phyloP scores from a whole-genome alignment of 1,140 invertebrate species.

The Drosophila ficusphila region DNA sequence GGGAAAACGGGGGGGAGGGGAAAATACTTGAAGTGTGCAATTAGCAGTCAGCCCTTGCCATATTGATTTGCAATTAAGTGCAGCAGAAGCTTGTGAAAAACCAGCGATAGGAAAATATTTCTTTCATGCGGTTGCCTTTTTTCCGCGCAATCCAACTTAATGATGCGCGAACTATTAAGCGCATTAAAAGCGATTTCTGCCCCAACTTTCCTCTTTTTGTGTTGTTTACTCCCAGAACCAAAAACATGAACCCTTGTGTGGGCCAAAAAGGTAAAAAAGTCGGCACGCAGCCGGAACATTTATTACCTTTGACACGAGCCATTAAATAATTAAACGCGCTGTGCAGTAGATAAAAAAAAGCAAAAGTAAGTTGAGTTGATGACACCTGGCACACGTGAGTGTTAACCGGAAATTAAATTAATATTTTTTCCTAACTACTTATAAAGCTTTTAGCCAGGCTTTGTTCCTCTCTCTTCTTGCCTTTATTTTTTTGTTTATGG shows the following conservation, averaged over 20 bases:
- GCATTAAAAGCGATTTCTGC: constrained; percentile 64
- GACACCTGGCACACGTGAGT: constrained; percentile 52
- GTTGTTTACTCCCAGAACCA: background rate
- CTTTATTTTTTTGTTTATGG: background rate
- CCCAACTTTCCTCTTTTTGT: constrained; percentile 11
- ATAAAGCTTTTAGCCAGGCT: constrained; percentile 70
- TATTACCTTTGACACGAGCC: constrained; percentile 76
- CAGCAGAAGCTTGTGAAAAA: constrained; percentile 36
- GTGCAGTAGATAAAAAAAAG: constrained; percentile 37
- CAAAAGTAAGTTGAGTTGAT: constrained; percentile 11
- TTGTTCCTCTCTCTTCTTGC: background rate
- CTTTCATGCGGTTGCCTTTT: constrained; percentile 1
- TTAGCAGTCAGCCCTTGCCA: constrained; percentile 53
- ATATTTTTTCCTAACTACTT: constrained; percentile 54
- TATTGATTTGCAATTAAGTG: constrained; percentile 76
- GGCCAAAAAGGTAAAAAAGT: constrained; percentile 8
- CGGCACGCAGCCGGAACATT: constrained; percentile 51
- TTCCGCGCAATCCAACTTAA: constrained; percentile 67
- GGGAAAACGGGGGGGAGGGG: too few relatives aligned
- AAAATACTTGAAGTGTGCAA: constrained; percentile 56
- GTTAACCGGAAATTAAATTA: constrained; percentile 66
- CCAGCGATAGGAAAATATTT: constrained; percentile 28
- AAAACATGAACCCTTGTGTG: constrained; percentile 37
- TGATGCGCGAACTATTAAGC: constrained; percentile 78
- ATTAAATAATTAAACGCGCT: constrained; percentile 72